Evolutionary conservation across 1,140 invertebrate genomes (phyloP).

Genomic region (Drosophila orosa): DNA sequence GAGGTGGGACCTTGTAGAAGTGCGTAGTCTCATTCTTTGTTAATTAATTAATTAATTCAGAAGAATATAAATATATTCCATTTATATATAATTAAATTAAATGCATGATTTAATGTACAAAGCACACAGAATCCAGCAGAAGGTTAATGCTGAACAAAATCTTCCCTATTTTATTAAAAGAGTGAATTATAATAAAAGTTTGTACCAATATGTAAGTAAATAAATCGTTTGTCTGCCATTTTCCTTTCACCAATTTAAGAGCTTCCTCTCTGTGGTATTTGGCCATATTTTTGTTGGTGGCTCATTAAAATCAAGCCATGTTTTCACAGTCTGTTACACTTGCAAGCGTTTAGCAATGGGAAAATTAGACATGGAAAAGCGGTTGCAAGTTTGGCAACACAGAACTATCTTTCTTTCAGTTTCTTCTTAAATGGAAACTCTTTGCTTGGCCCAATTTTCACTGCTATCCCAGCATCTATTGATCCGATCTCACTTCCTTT

Average conservation of each 20-base stretch:
- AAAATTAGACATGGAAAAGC: constrained; percentile 26
- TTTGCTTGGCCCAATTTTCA: constrained; percentile 27
- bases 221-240: constrained; percentile 21
- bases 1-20: neutral
- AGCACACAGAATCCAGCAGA: too few relatives aligned
- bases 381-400: neutral
- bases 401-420: neutral
- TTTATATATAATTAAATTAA: too few relatives aligned
- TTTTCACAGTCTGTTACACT: constrained; percentile 36
- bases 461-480: neutral
- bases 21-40: neutral
- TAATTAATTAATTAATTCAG: neutral
- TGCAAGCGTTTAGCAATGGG: constrained; percentile 34
- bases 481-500: constrained; percentile 26
- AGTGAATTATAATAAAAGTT: neutral
- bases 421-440: neutral
- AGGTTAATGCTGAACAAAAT: too few relatives aligned
- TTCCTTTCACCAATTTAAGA: constrained; percentile 42
- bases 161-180: too few relatives aligned
- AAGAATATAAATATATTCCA: too few relatives aligned
- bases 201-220: constrained; percentile 4
- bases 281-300: constrained; percentile 1
- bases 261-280: constrained; percentile 22
- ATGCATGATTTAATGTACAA: too few relatives aligned
- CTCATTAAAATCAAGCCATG: constrained; percentile 30